A percentile compares a stretch with the other conserved stretches of the same genome.
phyloP scores from a whole-genome alignment of 1,140 invertebrate genomes.

The Heliconius nattereri region DNA sequence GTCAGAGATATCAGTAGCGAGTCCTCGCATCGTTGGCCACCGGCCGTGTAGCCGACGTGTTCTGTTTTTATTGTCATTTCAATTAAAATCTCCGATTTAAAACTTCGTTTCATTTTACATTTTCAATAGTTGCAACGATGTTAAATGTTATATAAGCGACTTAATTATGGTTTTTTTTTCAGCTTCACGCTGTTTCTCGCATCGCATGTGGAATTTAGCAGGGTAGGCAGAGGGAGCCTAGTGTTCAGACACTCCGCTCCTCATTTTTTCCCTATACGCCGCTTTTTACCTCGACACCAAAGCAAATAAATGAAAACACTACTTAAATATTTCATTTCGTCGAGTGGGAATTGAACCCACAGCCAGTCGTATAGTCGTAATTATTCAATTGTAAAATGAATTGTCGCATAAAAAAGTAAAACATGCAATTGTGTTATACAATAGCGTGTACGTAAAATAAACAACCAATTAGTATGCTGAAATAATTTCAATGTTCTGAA shows the following conservation, averaged over 20 bases:
- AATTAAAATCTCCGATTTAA: slow-evolving; percentile 1
- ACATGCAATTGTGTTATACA: neutral
- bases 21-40: slow-evolving; percentile 1
- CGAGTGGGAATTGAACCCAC: too few species aligned
- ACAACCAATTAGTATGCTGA: neutral
- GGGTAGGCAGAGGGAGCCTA: too few species aligned
- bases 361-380: too few species aligned
- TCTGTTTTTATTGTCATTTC: slow-evolving; percentile 14
- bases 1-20: neutral
- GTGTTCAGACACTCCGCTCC: too few species aligned
- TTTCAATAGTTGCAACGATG: neutral
- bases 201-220: too few species aligned
- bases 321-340: too few species aligned
- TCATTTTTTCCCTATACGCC: too few species aligned
- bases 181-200: too few species aligned
- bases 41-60: neutral
- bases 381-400: neutral
- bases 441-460: neutral
- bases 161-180: neutral
- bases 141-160: neutral
- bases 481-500: too few species aligned
- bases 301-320: too few species aligned
- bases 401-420: neutral
- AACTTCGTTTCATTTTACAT: slow-evolving; percentile 1
- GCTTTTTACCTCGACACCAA: too few species aligned